Evolutionary conservation across 1,140 invertebrate species (phyloP).

Genomic region (Aphelenchoides avenae): DNA sequence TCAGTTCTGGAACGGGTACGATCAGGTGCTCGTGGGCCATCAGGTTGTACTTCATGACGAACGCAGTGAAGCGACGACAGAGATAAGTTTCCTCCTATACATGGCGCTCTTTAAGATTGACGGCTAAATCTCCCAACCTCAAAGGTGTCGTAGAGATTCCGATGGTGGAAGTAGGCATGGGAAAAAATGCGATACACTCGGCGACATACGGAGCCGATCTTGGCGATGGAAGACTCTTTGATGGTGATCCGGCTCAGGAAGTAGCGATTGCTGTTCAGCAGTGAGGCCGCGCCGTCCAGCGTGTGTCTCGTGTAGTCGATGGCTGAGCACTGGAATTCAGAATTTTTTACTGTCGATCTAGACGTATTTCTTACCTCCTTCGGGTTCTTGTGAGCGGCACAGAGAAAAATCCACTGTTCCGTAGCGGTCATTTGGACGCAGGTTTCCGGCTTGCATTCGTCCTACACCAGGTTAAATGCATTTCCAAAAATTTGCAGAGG

Average conservation of each 20-base stretch:
- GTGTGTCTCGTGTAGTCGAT: constrained; percentile 99
- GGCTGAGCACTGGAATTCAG: constrained; percentile 75
- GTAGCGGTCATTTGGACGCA: constrained; percentile 99
- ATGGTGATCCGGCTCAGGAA: constrained; percentile 99
- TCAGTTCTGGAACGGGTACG: constrained; percentile 74
- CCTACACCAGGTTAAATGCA: constrained; percentile 67
- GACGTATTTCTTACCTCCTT: constrained; percentile 70
- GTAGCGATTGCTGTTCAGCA: constrained; percentile 98
- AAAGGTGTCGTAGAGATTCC: constrained; percentile 92
- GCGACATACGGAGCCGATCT: constrained; percentile 93
- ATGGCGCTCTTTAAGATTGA: constrained; percentile 10
- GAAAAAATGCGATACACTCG: constrained; percentile 98
- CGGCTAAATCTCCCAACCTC: constrained; percentile 71
- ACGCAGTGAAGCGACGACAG: constrained; percentile 91
- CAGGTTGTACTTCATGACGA: constrained; percentile 95
- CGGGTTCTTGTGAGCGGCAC: constrained; percentile 98
- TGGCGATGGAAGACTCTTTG: constrained; percentile 95
- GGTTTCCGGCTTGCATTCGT: constrained; percentile 88
- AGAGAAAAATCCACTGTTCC: constrained; percentile 86
- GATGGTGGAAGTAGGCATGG: constrained; percentile 97
- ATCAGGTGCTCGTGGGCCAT: constrained; percentile 98
- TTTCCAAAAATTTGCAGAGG: constrained; percentile 8
- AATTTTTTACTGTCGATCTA: background rate
- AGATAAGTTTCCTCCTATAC: constrained; percentile 79
- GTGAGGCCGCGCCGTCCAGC: constrained; percentile 94